Conservation (phyloP, 2,888 invertebrate genomes). For the Spialia ferax region DNA sequence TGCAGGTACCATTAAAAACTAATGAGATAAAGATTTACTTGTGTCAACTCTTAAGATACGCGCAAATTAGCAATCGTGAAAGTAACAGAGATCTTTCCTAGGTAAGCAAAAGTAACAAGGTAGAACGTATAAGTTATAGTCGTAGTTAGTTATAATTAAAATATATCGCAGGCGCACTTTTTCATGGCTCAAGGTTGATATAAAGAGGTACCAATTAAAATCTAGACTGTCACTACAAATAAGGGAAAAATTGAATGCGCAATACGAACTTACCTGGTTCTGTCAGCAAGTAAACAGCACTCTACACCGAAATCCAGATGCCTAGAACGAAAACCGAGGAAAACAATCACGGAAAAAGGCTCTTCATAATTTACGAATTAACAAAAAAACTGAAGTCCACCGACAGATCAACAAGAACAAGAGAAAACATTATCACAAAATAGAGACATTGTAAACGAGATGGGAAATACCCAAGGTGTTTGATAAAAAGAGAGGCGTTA, state of each 20-base stretch:
- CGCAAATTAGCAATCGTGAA: slow-evolving; percentile 8
- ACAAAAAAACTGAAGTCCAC: slow-evolving; percentile 67
- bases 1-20: slow-evolving; percentile 7
- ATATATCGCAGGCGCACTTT: slow-evolving; percentile 31
- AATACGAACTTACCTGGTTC: slow-evolving; percentile 71
- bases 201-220: slow-evolving; percentile 62
- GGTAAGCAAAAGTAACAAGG: not conserved
- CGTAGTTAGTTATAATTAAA: not conserved
- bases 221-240: slow-evolving; percentile 65
- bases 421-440: slow-evolving; percentile 63
- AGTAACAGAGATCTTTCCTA: not conserved
- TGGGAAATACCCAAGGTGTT: slow-evolving; percentile 53
- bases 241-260: slow-evolving; percentile 68
- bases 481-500: slow-evolving; percentile 48
- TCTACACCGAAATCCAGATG: slow-evolving; percentile 63
- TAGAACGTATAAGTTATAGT: not conserved
- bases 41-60: not conserved
- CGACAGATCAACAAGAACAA: slow-evolving; percentile 73
- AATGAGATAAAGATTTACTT: not conserved
- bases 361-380: slow-evolving; percentile 67
- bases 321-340: slow-evolving; percentile 55
- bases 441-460: slow-evolving; percentile 47
- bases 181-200: slow-evolving; percentile 73
- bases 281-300: slow-evolving; percentile 48
- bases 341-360: slow-evolving; percentile 62